phyloP scores from a whole-genome alignment of 2,113 vertebrate genomes.

The Microtus ochrogaster region DNA sequence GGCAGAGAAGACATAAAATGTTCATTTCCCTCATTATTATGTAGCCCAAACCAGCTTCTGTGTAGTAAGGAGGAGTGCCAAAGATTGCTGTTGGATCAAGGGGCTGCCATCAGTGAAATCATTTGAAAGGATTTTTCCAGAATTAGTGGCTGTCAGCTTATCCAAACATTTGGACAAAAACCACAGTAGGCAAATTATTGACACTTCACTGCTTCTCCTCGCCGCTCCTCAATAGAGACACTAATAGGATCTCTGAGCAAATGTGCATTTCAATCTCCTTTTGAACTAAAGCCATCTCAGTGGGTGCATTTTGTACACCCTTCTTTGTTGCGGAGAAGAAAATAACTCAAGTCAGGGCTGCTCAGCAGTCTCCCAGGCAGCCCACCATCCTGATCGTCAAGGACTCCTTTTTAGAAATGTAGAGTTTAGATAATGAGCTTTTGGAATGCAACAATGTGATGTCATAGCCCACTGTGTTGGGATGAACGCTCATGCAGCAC shows the following conservation, averaged over 20 bases:
- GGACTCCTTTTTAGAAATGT: not conserved
- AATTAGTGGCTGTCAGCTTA: conserved; percentile 56
- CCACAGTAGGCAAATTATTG: conserved; percentile 37
- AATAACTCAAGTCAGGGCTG: not conserved
- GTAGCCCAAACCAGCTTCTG: not conserved
- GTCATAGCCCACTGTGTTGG: not conserved
- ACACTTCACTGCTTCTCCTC: conserved; percentile 9
- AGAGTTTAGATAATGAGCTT: not conserved
- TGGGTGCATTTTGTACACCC: not conserved
- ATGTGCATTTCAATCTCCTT: conserved; percentile 32
- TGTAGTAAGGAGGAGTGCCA: not conserved
- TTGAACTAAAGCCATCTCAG: not conserved
- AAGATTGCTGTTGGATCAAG: not conserved
- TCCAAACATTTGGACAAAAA: conserved; percentile 52
- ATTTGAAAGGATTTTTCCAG: conserved; percentile 28
- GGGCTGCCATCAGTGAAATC: conserved; percentile 25
- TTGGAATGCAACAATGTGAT: not conserved
- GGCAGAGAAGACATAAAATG: not conserved
- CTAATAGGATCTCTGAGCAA: conserved; percentile 38
- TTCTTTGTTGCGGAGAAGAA: not conserved
- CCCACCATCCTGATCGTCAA: not conserved
- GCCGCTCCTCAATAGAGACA: not conserved
- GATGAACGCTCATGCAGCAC: not conserved
- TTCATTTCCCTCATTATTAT: not conserved
- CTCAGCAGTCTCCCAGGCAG: not conserved